These are phyloP conservation scores for Glaucomys volans DNA, from an alignment of 2,113 vertebrate genomes.

Conservation along the genomic window DNA sequence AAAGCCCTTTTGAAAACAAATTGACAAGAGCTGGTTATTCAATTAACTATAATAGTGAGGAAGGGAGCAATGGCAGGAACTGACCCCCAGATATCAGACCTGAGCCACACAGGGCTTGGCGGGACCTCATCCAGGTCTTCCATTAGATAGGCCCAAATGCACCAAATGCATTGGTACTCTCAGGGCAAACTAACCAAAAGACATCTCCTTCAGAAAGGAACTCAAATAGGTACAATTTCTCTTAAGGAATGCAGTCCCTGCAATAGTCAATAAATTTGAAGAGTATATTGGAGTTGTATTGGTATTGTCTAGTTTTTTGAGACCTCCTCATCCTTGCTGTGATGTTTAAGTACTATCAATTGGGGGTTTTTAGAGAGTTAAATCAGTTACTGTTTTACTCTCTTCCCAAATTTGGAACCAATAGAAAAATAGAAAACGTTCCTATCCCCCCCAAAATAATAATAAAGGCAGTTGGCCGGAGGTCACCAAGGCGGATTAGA, in stretches of 20 bases:
- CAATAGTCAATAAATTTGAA: not conserved
- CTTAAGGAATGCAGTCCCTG: not conserved
- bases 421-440: not conserved
- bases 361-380: not conserved
- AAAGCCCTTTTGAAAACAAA: conserved; percentile 25
- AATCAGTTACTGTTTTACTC: not conserved
- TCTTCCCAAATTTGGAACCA: not conserved
- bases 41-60: not conserved
- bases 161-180: not conserved
- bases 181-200: not conserved
- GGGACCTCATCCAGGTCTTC: not conserved
- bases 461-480: not conserved
- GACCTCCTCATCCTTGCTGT: not conserved
- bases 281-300: not conserved
- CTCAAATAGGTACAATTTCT: not conserved
- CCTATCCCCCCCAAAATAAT: too few species aligned
- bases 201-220: not conserved
- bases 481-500: not conserved
- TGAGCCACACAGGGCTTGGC: not conserved
- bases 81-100: not conserved
- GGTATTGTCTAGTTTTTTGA: not conserved
- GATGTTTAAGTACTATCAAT: not conserved
- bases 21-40: not conserved
- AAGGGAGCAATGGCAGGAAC: not conserved
- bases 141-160: not conserved